Evolutionary conservation across 2,888 invertebrate genomes (phyloP).

Genomic region (Dolomedes plantarius): DNA sequence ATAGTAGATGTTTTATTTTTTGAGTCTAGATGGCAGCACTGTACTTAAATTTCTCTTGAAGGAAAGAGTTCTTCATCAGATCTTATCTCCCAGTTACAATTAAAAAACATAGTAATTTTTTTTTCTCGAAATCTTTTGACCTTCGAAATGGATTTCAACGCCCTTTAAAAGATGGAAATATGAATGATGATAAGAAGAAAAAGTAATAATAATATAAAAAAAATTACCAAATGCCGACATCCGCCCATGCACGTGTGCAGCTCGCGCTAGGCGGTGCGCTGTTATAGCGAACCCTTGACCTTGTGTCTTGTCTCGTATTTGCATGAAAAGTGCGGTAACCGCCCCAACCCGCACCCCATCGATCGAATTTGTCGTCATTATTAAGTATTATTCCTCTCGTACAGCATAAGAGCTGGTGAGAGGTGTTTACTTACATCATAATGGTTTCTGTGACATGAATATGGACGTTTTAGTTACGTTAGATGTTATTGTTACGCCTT

Average conservation of each 20-base stretch:
- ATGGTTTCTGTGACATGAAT: neutral
- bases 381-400: neutral
- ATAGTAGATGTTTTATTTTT: too few relatives aligned
- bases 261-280: slow-evolving; percentile 26
- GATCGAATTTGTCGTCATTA: neutral
- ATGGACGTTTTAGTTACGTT: too few relatives aligned
- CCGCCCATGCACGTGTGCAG: slow-evolving; percentile 51
- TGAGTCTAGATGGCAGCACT: slow-evolving; percentile 20
- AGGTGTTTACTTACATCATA: neutral
- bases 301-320: slow-evolving; percentile 41
- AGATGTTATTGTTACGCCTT: too few relatives aligned
- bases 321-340: slow-evolving; percentile 35
- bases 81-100: neutral
- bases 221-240: neutral
- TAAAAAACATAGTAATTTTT: neutral
- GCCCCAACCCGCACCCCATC: slow-evolving; percentile 10
- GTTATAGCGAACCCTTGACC: slow-evolving; percentile 56
- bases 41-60: neutral
- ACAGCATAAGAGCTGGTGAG: neutral
- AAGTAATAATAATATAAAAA: slow-evolving; percentile 22
- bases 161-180: slow-evolving; percentile 24
- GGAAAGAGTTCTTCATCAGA: neutral
- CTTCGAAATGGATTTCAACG: slow-evolving; percentile 55
- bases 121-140: slow-evolving; percentile 15
- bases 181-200: slow-evolving; percentile 15